Percentiles rank a stretch among this genome's conserved stretches.
Evolutionary conservation across 1,140 invertebrate species (phyloP).

Genomic region (Microplitis mediator): DNA sequence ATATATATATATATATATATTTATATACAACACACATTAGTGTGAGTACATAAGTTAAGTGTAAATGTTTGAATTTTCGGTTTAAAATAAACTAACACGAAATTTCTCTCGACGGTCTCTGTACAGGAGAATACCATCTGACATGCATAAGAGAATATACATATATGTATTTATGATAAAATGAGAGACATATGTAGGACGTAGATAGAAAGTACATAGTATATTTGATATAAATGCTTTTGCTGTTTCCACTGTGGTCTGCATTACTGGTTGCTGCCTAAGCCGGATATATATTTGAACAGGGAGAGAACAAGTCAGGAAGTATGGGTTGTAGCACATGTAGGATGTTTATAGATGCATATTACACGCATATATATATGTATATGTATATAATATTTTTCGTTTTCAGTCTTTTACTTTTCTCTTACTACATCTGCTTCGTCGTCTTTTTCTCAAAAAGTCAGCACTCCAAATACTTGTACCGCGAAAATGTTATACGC

Average conservation of each 20-base stretch:
- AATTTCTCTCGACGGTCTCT: too few relatives aligned
- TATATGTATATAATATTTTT: not conserved
- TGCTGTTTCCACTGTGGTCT: constrained; percentile 26
- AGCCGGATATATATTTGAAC: constrained; percentile 45
- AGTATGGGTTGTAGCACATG: not conserved
- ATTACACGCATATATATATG: not conserved
- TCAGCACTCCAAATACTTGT: not conserved
- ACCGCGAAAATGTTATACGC: not conserved
- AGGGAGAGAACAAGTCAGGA: constrained; percentile 28
- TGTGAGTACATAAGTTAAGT: too few relatives aligned
- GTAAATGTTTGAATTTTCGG: too few relatives aligned
- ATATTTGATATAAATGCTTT: constrained; percentile 6
- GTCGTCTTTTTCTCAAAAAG: constrained; percentile 7
- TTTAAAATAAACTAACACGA: too few relatives aligned
- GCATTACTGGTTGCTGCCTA: constrained; percentile 35
- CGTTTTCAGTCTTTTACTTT: not conserved
- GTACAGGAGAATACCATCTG: not conserved
- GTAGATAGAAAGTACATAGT: constrained; percentile 10
- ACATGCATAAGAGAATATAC: not conserved
- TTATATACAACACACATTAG: too few relatives aligned
- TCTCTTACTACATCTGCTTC: not conserved
- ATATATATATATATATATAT: too few relatives aligned
- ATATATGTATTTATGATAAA: not conserved
- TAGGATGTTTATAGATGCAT: not conserved
- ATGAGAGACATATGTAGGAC: constrained; percentile 14